phyloP scores from a whole-genome alignment of 1,140 invertebrate species.

The Aphelinus atriplicis region DNA sequence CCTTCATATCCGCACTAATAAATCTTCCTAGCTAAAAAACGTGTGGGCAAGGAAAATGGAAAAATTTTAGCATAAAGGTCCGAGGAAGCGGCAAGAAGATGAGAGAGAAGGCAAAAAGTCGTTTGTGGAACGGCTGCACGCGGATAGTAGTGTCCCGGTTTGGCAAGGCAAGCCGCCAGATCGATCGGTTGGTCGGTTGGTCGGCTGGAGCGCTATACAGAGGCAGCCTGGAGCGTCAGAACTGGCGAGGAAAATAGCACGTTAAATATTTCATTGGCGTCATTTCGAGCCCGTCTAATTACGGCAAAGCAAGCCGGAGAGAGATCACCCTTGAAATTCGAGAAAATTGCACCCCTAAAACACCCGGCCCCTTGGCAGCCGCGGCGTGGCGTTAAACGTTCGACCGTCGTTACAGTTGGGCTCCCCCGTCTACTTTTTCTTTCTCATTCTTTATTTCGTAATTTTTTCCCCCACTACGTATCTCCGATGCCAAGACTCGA shows the following conservation, averaged over 20 bases:
- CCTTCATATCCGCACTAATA: neutral
- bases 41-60: neutral
- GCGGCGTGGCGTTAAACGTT: neutral
- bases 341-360: constrained; percentile 26
- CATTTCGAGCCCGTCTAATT: constrained; percentile 26
- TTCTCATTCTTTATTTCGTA: neutral
- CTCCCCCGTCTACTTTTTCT: neutral
- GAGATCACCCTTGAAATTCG: constrained; percentile 34
- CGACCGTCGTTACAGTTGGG: neutral
- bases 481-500: too few species aligned
- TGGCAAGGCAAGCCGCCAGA: neutral
- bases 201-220: neutral
- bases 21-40: neutral
- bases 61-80: neutral
- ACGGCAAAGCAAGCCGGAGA: constrained; percentile 25
- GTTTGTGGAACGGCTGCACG: neutral
- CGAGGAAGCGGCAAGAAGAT: neutral
- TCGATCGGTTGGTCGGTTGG: neutral
- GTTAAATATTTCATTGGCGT: constrained; percentile 33
- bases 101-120: neutral
- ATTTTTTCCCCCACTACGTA: neutral
- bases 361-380: neutral
- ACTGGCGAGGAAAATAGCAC: constrained; percentile 15
- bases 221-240: neutral
- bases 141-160: neutral